These are phyloP conservation scores for human DNA, from an alignment of 2,113 vertebrate species.

Conservation along the genomic window GRCh38 chr14:81441001-81441500, in stretches of 20 bases:
- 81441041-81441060: neutral
- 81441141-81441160: too few relatives aligned
- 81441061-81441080: neutral
- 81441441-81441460: too few relatives aligned
- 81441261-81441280: neutral
- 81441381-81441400: too few relatives aligned
- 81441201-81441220: neutral
- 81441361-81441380: too few relatives aligned
- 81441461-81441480: too few relatives aligned
- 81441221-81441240: slow-evolving; percentile 40
- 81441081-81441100: neutral
- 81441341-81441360: neutral
- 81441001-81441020: neutral
- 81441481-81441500: too few relatives aligned
- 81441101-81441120: neutral
- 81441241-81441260: neutral
- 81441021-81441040: neutral
- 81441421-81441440: too few relatives aligned
- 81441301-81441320: neutral
- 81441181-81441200: neutral
- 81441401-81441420: too few relatives aligned
- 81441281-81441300: neutral
- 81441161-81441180: neutral
- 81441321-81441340: neutral
- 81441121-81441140: too few relatives aligned